Evolutionary conservation across 2,888 invertebrate species (phyloP).

Genomic region (Arctia plantaginis): DNA sequence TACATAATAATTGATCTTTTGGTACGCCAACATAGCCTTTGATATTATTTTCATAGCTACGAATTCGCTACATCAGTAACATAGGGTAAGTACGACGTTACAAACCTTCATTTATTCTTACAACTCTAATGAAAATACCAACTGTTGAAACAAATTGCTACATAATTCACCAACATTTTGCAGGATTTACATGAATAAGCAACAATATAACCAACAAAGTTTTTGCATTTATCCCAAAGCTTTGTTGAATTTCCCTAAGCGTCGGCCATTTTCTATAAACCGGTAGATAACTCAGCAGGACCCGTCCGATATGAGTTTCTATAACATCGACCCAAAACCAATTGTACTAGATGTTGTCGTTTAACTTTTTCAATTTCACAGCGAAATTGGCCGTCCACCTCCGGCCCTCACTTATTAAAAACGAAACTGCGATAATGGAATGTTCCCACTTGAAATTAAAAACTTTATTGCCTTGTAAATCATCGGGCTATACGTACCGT

Average conservation of each 20-base stretch:
- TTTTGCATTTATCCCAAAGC: conserved; percentile 42
- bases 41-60: neutral
- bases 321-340: conserved; percentile 56
- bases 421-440: conserved; percentile 70
- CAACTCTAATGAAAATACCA: conserved; percentile 13
- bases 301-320: conserved; percentile 52
- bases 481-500: conserved; percentile 61
- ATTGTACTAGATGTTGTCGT: conserved; percentile 66
- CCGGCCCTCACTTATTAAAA: conserved; percentile 69
- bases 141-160: conserved; percentile 14
- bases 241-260: conserved; percentile 53
- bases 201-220: conserved; percentile 30
- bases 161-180: conserved; percentile 17
- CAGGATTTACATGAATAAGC: conserved; percentile 25
- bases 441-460: conserved; percentile 71
- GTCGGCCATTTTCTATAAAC: conserved; percentile 48
- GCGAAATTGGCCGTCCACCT: conserved; percentile 66
- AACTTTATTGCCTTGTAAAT: conserved; percentile 72
- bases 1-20: neutral
- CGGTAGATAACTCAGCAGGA: conserved; percentile 45
- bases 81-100: neutral
- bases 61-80: neutral
- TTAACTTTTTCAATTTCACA: conserved; percentile 76
- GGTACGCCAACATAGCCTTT: neutral
- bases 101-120: conserved; percentile 4